Evolutionary conservation across 2,797 vertebrate species (phyloP), one percentile per base, ranked within the genome.

Genomic region (Avahi laniger): DNA sequence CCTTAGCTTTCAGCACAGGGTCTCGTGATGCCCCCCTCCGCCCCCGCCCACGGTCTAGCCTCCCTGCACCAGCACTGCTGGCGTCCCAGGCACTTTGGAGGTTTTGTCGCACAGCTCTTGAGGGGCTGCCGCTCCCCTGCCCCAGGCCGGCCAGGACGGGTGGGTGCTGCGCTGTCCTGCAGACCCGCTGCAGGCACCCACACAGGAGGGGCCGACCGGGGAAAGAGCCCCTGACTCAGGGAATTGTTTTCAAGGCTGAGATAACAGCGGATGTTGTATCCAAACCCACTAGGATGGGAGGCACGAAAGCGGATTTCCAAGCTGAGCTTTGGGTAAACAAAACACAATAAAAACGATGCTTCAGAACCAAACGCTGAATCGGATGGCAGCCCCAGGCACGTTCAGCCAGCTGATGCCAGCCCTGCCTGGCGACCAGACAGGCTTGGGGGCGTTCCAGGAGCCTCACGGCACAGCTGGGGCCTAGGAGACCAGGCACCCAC

Each of bases 41-140:
- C 43, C 43, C 43, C 43, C 43, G 7, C 43, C 43, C 43, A 43
- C 43, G 7, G 43, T 43, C 43, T 43, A 43, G 17, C 61, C 41
- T 54, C 24, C 38, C 22, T 9, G 69, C 8, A 1, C 20, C 46
- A 24, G 50, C 1, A 0, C 10, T 1, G 18, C 12, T 0, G 2
- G 30, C 11, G 13, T 4, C 26, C 46, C 69, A 11, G 35, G 57
- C 18, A 24, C 41, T 73, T 14, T 54, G 61, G 20, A 83, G 24
- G 18, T 14, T 2, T 17, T 30, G 24, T 14, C 3, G 2, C 8
- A 41, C 28, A 26, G 0, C 50, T 61, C 59, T 50, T 7, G 43
- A 10, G 35, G 69, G 54, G 48, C 78, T 50, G 78, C 38, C 20
- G 38, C 59, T 13, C 11, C 6, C 35, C 50, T 57, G 57, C 5